A percentile compares a stretch with the other conserved stretches of the same genome.
phyloP scores from a whole-genome alignment of 2,113 vertebrate species.

The Chiloscyllium plagiosum region DNA sequence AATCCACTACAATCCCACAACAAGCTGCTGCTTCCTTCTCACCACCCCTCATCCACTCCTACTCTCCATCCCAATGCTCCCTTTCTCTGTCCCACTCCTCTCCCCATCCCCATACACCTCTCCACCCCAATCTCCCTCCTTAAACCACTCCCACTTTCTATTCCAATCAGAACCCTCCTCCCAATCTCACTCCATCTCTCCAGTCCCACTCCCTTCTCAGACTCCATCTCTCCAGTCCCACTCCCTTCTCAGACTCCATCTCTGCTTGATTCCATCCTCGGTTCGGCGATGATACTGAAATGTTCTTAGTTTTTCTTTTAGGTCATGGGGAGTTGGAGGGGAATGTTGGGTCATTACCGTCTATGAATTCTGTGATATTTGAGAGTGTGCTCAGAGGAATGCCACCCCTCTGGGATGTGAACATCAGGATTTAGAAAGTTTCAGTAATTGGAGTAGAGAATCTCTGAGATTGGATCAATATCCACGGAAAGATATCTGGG shows the following conservation, averaged over 20 bases:
- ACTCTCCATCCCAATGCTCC: no score
- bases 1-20: neutral
- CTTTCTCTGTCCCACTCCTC: neutral
- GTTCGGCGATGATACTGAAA: neutral
- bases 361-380: neutral
- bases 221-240: neutral
- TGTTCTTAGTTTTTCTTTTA: neutral
- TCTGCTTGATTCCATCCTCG: neutral
- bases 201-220: neutral
- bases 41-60: neutral
- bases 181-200: no score
- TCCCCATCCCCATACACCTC: no score
- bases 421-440: neutral
- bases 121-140: neutral
- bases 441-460: neutral
- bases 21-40: conserved; percentile 28
- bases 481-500: no score
- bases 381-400: neutral
- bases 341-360: neutral
- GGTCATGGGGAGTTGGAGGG: no score
- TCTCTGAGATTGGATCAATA: neutral
- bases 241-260: neutral
- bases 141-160: neutral
- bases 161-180: neutral
- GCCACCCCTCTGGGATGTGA: no score